Percentiles rank a stretch among this genome's conserved stretches.
These are phyloP conservation scores for Temnothorax curvispinosus DNA, from an alignment of 1,140 invertebrate genomes.

Conservation along the genomic window DNA sequence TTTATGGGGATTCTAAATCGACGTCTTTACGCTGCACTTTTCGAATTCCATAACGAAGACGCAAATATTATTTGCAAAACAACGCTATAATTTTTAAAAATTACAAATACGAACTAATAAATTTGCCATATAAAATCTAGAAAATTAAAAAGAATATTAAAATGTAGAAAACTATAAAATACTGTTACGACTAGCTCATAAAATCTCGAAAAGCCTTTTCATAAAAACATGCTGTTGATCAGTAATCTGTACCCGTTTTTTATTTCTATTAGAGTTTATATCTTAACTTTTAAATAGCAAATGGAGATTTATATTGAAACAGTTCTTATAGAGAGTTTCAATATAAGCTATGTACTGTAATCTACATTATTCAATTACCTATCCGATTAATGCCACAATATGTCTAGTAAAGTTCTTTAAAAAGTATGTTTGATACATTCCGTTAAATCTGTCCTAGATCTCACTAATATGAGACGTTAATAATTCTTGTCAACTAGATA, in stretches of 20 bases:
- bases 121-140: not conserved
- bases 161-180: constrained; percentile 6
- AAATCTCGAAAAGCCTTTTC: not conserved
- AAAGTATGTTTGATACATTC: constrained; percentile 39
- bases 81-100: not conserved
- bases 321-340: not conserved
- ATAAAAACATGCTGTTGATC: not conserved
- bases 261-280: not conserved
- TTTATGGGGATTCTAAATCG: constrained; percentile 47
- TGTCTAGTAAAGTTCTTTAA: not conserved
- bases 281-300: not conserved
- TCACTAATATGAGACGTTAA: constrained; percentile 73
- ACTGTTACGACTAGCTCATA: not conserved
- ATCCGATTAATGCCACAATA: constrained; percentile 19
- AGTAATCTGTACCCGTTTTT: not conserved
- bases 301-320: not conserved
- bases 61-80: not conserved
- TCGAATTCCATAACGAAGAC: not conserved
- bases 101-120: not conserved
- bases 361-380: constrained; percentile 17
- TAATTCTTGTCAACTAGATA: constrained; percentile 72
- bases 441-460: constrained; percentile 54
- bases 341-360: not conserved
- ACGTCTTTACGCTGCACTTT: constrained; percentile 24
- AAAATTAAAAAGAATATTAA: not conserved